Conservation (phyloP, 1,140 invertebrate genomes). For the Panagrolaimus sp. region DNA sequence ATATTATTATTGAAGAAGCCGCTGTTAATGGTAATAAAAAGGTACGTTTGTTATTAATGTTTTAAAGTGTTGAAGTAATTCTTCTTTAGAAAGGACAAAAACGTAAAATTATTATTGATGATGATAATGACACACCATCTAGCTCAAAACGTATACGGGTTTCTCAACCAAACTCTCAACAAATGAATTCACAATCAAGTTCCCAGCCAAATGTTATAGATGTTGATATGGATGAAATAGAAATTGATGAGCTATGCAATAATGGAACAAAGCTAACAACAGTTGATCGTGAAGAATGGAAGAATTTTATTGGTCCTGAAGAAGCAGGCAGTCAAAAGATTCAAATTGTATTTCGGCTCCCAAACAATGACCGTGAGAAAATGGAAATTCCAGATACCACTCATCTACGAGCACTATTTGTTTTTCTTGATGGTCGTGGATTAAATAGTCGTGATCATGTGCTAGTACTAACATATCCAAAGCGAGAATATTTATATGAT, state of each 20-base stretch:
- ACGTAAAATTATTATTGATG: neutral
- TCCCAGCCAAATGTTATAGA: neutral
- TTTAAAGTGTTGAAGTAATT: too few species aligned
- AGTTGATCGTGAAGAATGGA: neutral
- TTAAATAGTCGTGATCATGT: too few species aligned
- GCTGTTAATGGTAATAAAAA: neutral
- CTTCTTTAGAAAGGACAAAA: neutral
- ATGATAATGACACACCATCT: neutral
- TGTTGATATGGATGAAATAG: neutral
- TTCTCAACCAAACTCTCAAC: too few species aligned
- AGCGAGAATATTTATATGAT: too few species aligned
- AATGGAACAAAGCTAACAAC: neutral
- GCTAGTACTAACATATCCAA: too few species aligned
- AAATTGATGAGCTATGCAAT: conserved; percentile 4
- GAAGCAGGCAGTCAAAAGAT: conserved; percentile 23
- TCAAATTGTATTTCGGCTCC: conserved; percentile 27
- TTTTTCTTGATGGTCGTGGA: too few species aligned
- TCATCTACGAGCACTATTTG: too few species aligned
- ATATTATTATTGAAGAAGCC: neutral
- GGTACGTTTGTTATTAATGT: neutral
- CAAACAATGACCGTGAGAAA: conserved; percentile 37
- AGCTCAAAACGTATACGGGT: neutral
- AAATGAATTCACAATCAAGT: neutral
- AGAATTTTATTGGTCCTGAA: conserved; percentile 4
- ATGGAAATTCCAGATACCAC: too few species aligned